phyloP scores from a whole-genome alignment of 2,888 invertebrate species.

The Deilephila porcellus region DNA sequence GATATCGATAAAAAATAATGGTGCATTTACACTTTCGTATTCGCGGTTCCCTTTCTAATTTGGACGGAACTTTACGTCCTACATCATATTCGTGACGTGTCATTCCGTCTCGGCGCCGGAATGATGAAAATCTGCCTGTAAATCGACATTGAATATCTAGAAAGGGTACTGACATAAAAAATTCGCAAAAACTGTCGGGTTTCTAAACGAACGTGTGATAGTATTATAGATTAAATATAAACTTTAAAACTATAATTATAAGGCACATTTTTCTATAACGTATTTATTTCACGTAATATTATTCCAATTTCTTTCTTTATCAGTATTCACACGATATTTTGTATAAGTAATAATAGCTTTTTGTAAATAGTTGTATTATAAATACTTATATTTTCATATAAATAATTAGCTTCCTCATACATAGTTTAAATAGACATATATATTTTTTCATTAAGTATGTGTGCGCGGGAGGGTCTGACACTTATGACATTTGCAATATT shows the following conservation, averaged over 20 bases:
- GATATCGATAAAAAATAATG: background rate
- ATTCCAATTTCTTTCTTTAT: conserved; percentile 62
- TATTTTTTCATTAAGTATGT: conserved; percentile 74
- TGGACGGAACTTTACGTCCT: background rate
- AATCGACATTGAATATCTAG: background rate
- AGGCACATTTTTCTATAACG: conserved; percentile 39
- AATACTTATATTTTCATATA: conserved; percentile 76
- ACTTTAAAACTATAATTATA: conserved; percentile 47
- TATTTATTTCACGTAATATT: conserved; percentile 40
- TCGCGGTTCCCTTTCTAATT: conserved; percentile 15
- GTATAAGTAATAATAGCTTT: conserved; percentile 50
- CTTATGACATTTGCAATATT: conserved; percentile 77
- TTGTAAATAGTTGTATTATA: conserved; percentile 71
- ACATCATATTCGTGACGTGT: background rate
- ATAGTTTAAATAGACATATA: conserved; percentile 64
- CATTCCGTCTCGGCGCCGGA: background rate
- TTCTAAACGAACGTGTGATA: conserved; percentile 57
- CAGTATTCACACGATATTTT: conserved; percentile 70
- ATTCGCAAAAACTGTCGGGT: conserved; percentile 34
- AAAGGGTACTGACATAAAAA: conserved; percentile 31
- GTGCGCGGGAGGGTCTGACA: conserved; percentile 44
- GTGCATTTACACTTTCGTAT: conserved; percentile 22
- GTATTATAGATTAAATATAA: conserved; percentile 56
- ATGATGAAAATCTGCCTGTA: background rate
- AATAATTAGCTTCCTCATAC: conserved; percentile 64